Conservation (phyloP, 2,797 vertebrate species). For the Vipera latastei region DNA sequence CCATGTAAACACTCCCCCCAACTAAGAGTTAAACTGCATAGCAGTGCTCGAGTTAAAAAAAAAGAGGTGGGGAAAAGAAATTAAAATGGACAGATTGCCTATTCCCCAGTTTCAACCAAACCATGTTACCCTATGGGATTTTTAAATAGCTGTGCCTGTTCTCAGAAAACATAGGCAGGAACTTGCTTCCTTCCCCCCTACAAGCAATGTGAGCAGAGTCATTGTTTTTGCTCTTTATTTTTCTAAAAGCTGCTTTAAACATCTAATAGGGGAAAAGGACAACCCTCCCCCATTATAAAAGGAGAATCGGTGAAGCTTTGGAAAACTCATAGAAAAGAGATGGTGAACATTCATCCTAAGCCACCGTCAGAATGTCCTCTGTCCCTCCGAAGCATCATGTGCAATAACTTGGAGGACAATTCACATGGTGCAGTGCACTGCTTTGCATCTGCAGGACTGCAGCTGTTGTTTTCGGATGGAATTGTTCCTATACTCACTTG, state of each 20-base stretch:
- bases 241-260: not conserved
- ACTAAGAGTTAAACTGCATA: not conserved
- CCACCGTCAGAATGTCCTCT: not conserved
- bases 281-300: not conserved
- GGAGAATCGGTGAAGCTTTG: not conserved
- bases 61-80: not conserved
- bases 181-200: not conserved
- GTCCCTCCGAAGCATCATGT: not conserved
- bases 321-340: not conserved
- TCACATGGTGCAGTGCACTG: not conserved
- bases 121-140: not conserved
- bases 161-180: not conserved
- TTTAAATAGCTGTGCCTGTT: not conserved
- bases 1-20: not conserved
- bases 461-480: not conserved
- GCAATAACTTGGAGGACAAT: not conserved
- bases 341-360: no score
- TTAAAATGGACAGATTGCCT: not conserved
- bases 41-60: not conserved
- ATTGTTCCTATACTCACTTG: not conserved
- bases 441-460: not conserved
- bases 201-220: not conserved
- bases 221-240: not conserved
- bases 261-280: no score
- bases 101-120: not conserved